Evolutionary conservation across 2,113 vertebrate genomes (phyloP).

Genomic region (Nothoprocta pentlandii): DNA sequence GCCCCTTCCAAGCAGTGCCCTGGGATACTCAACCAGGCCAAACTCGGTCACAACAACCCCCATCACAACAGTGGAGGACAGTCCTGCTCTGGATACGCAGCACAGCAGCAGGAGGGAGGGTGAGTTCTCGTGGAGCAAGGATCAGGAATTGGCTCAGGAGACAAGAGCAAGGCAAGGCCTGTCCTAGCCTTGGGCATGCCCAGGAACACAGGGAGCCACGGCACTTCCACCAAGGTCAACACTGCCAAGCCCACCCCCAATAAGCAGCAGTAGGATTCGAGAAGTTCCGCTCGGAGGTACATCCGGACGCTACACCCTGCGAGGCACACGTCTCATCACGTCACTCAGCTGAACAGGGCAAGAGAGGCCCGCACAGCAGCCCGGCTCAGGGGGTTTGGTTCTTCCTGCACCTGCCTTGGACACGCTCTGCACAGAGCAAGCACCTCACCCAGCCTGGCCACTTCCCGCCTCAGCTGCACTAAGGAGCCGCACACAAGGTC

Average conservation of each 20-base stretch:
- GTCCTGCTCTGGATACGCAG: background rate
- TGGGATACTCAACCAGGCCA: background rate
- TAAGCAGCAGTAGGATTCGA: background rate
- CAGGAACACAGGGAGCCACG: background rate
- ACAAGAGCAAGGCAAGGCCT: background rate
- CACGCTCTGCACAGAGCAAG: background rate
- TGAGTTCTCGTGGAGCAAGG: background rate
- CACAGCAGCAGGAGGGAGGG: background rate
- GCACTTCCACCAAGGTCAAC: background rate
- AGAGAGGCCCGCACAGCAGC: background rate
- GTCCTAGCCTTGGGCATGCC: background rate
- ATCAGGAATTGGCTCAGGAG: background rate
- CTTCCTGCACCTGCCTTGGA: background rate
- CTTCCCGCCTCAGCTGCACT: background rate
- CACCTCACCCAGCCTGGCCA: background rate
- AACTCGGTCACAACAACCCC: background rate
- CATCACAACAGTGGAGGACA: background rate
- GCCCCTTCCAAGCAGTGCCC: background rate
- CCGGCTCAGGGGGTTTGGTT: background rate
- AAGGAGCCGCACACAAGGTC: background rate
- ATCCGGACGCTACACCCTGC: background rate
- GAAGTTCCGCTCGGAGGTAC: background rate
- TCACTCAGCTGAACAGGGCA: background rate
- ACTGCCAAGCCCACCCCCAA: background rate
- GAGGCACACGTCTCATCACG: background rate